A percentile compares a stretch with the other conserved stretches of the same genome.
Evolutionary conservation across 53 echinoderm and acorn worm genomes (phyloP).

Genomic region (Stichopus horrens): DNA sequence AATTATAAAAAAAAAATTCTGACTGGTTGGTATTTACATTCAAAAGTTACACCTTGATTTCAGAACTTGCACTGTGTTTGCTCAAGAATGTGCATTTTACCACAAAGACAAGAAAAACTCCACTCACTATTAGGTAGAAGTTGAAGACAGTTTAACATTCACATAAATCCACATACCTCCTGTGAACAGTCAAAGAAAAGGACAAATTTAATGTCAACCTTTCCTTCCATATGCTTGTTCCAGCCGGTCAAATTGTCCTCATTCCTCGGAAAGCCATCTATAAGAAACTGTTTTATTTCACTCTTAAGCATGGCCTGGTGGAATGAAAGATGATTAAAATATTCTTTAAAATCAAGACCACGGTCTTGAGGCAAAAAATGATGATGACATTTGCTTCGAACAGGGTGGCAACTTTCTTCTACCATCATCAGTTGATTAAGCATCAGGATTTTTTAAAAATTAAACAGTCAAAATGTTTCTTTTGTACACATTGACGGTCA

Average conservation of each 20-base stretch:
- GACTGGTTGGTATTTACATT: too few relatives aligned
- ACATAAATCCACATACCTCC: constrained; percentile 62
- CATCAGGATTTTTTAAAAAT: not conserved
- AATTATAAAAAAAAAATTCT: too few relatives aligned
- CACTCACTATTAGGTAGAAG: too few relatives aligned
- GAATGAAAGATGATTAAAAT: not conserved
- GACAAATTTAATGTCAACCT: constrained; percentile 86
- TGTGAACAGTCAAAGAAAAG: constrained; percentile 90
- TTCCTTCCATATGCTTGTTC: constrained; percentile 66
- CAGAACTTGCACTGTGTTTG: too few relatives aligned
- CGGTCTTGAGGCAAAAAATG: not conserved
- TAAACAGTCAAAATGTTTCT: not conserved
- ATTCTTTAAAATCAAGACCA: not conserved
- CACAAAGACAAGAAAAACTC: too few relatives aligned
- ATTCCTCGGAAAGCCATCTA: constrained; percentile 96
- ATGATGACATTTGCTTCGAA: too few relatives aligned
- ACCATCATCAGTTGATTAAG: not conserved
- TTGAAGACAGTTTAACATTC: too few relatives aligned
- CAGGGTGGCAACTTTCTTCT: not conserved
- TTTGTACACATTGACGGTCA: not conserved
- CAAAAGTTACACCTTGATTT: too few relatives aligned
- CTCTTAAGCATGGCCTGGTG: constrained; percentile 79
- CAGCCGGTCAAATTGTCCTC: constrained; percentile 89
- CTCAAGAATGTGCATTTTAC: too few relatives aligned
- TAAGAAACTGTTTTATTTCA: constrained; percentile 71